Base-by-base conservation (phyloP, 2,888 invertebrate genomes). In the Caenorhabditis imperialis region DNA sequence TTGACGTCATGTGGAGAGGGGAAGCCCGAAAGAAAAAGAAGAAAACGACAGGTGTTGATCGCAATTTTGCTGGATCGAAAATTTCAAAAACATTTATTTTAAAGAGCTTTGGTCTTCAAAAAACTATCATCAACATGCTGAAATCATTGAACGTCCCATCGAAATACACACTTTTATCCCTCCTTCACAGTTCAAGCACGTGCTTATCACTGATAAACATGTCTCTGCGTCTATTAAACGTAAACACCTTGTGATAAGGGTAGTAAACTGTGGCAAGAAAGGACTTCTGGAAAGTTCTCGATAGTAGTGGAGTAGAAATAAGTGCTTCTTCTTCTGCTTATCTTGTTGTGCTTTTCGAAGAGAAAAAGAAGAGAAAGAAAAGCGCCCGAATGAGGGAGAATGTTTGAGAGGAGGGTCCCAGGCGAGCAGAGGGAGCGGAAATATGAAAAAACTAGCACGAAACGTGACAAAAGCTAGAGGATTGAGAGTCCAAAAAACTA, bases 391-490 rank as follows among this genome's bases (percentile, higher is more conserved):
- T n/a, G 38, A 38, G 38, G 18, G 38, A n/a, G 16, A n/a, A 18
- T 16, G 16, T 18, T 18, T 38, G 38, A 38, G 38, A 38, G 18
- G 18, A 38, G n/a, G 16, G 38, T n/a, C 38, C 16, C n/a, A 38
- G 44, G n/a, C 14, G 20, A 25, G 25, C 33, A 18, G 44, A 33
- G 44, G 14, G 47, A 35, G 25, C 51, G 40, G 53, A 67, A 38
- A 20, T 57, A 62, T 51, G 40, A 63, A 62, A 63, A 61, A 57
- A 62, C 48, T 48, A 51, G 62, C 55, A 57, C 44, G 44, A 57
- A 62, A 62, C 55, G 60, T 62, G 62, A 57, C 62, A 61, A 54
- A 48, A 30, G 7, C 48, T 30, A 38, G 70, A 40, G 42, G 55
- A 65, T 54, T 50, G 37, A 16, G 30, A 30, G 30, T 35, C n/a